Evolutionary conservation across 2,113 vertebrate species (phyloP), one percentile per base, ranked within the genome.

Genomic region (Oryzias celebensis): DNA sequence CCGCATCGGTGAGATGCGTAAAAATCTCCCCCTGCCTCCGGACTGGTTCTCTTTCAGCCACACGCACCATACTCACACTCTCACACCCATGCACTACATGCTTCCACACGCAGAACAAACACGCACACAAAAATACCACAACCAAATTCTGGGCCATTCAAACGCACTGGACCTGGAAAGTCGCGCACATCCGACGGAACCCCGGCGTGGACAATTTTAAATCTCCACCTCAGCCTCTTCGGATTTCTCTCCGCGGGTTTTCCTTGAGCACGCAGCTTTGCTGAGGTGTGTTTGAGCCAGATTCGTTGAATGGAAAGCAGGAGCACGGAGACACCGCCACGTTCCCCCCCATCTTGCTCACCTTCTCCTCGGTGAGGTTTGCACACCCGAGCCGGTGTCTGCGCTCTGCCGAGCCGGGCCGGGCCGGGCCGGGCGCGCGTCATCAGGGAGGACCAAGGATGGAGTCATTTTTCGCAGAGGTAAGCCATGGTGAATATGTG

Each of bases 401-500:
- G 78, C 75, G 69, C 82, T 74, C 62, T 55, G 71, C 75, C 77
- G 79, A 6, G 26, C 52, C 5, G 69, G 70, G 76, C 84, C 76
- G 72, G 74, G 71, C 75, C 77, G 79, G 85, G 73, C 73, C 73
- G 71, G 80, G 81, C 65, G 82, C 82, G 77, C 77, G 44, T 61
- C 64, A 71, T 77, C 77, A 71, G 71, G 85, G 79, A 85, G 87
- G 78, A 75, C 72, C 42, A 72, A 88, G 85, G 85, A 92, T 92
- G 91, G 91, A 92, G 58, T 86, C 75, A 45, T 92, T 92, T 79
- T 92, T 92, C 31, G 43, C 77, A 45, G 91, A 92, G 91, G 91
- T 92, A 79, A 89, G 85, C 47, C 51, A 28, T 16, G 53, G 31
- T 66, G 31, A 52, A 49, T 70, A 1, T 72, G 70, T 80, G 69